Base-by-base conservation (phyloP, 2,797 vertebrate genomes). In the Myoxocephalus aenaeus region DNA sequence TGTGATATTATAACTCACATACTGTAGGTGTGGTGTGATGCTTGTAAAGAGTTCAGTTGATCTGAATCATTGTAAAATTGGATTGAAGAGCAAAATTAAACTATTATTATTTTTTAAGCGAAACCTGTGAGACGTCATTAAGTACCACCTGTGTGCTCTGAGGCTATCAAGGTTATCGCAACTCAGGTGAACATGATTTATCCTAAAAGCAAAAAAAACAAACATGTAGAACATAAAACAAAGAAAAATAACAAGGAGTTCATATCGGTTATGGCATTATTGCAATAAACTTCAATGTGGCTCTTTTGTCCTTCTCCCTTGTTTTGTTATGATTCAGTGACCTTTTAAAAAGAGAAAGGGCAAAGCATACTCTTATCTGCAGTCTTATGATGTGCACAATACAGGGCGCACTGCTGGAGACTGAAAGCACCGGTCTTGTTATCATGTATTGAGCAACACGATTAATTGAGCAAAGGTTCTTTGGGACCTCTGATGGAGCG, bases 401-500 rank as follows among this genome's bases (percentile, higher is more conserved):
- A 12, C 15, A 38, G 12, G 36, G 2, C 17, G 20, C 57, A 48
- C n/a, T 14, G 12, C n/a, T 46, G 50, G 14, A 73, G 22, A 59
- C 42, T 53, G 44, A 32, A 44, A 32, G 57, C 65, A 54, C 7
- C 18, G 6, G 2, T 40, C 40, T 9, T 48, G 17, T 64, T 56
- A 48, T 70, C 27, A 63, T 54, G 15, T 44, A 13, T 50, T 59
- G 18, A 40, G 12, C 20, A 32, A 20, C 50, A 69, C 20, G 2
- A 63, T 46, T 42, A 51, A 68, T 42, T 61, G 42, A 57, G 50
- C 22, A 32, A 22, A 62, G 38, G 36, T 63, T 40, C 36, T 40
- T 10, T 12, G 67, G 56, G 22, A 29, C n/a, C 6, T 58, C 32
- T 20, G 38, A 70, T 29, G 0, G 0, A 32, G 17, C n/a, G 22